These are phyloP conservation scores for Zaprionus lineosus DNA, from an alignment of 2,888 invertebrate genomes.

Conservation along the genomic window DNA sequence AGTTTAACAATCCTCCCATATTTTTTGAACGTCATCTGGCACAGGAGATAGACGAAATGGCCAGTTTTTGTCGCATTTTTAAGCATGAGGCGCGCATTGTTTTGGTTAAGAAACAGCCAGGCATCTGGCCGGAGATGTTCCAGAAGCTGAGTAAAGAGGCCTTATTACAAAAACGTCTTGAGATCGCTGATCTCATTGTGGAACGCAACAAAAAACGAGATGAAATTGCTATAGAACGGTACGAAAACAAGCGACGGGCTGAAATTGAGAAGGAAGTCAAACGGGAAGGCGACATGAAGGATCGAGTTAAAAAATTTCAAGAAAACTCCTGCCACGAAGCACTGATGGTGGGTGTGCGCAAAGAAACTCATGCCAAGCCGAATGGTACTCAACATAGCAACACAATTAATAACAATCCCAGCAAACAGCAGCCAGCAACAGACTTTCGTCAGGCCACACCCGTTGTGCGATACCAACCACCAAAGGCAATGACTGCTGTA, in stretches of 20 bases:
- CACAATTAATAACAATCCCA: constrained; percentile 15
- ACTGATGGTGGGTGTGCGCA: constrained; percentile 73
- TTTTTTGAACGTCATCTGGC: constrained; percentile 81
- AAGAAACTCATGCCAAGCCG: constrained; percentile 65
- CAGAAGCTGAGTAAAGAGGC: constrained; percentile 78
- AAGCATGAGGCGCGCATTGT: constrained; percentile 81
- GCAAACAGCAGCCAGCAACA: constrained; percentile 22
- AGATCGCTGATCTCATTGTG: constrained; percentile 78
- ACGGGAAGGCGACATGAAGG: constrained; percentile 78
- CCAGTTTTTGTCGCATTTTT: constrained; percentile 80
- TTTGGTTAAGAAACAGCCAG: constrained; percentile 77
- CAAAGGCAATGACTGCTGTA: constrained; percentile 62
- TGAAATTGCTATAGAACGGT: constrained; percentile 74
- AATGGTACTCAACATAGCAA: constrained; percentile 18
- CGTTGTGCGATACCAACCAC: constrained; percentile 51
- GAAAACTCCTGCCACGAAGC: constrained; percentile 74
- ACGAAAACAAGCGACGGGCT: constrained; percentile 75
- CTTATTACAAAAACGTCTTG: constrained; percentile 76
- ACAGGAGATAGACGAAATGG: constrained; percentile 80
- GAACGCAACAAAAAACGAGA: constrained; percentile 80
- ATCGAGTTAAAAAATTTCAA: constrained; percentile 79
- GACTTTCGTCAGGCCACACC: constrained; percentile 65
- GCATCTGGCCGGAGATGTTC: constrained; percentile 81
- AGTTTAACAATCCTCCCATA: constrained; percentile 82
- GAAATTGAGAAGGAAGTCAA: constrained; percentile 80